Evolutionary conservation across 2,888 invertebrate species (phyloP).

Genomic region (Erebia aethiops): DNA sequence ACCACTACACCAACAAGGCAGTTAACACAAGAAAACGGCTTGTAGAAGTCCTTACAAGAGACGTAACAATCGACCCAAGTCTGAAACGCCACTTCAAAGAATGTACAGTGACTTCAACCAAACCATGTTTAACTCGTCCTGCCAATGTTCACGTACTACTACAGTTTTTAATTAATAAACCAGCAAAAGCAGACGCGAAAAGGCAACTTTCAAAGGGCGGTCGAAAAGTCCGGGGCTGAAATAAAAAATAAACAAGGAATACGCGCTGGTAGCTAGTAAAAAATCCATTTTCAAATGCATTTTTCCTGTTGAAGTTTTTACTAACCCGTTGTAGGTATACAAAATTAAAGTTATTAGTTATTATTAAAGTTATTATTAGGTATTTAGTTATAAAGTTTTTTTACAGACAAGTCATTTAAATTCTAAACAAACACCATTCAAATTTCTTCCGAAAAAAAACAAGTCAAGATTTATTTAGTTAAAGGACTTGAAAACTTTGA

Average conservation of each 20-base stretch:
- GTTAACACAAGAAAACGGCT: no score
- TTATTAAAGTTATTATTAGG: background rate
- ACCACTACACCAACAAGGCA: no score
- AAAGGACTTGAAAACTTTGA: conserved; percentile 19
- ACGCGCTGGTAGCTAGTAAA: conserved; percentile 20
- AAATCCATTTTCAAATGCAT: conserved; percentile 29
- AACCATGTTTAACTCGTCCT: background rate
- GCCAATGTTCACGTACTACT: background rate
- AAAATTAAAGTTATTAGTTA: background rate
- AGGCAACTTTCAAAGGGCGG: conserved; percentile 16
- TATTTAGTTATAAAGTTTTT: no score
- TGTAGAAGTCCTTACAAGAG: no score
- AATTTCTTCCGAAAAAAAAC: conserved; percentile 16
- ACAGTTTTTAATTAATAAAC: conserved; percentile 21
- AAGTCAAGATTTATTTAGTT: conserved; percentile 12
- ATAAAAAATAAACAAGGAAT: conserved; percentile 18
- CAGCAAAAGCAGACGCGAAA: conserved; percentile 16
- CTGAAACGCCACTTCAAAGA: no score
- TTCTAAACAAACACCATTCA: conserved; percentile 18
- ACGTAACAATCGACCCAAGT: no score
- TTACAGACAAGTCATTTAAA: conserved; percentile 6
- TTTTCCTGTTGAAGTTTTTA: conserved; percentile 26
- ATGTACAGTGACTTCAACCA: no score
- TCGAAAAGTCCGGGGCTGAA: conserved; percentile 20
- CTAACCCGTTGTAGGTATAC: background rate